Evolutionary conservation across 2,797 vertebrate species (phyloP).

Genomic region (Chrysocyon brachyurus): DNA sequence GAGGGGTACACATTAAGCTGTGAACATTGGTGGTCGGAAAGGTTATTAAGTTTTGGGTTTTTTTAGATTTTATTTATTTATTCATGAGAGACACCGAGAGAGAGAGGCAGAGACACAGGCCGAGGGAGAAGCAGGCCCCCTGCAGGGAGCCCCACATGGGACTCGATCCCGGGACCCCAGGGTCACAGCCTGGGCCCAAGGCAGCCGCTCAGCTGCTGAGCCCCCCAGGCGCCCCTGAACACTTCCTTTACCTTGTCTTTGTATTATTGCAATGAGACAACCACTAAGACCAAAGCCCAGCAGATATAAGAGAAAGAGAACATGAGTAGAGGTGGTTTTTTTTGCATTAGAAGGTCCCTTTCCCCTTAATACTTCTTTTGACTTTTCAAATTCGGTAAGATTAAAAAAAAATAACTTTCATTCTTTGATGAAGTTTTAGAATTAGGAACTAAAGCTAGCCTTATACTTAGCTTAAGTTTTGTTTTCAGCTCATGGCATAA

Average conservation of each 20-base stretch:
- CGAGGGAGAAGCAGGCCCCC: no score
- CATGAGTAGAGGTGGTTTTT: not conserved
- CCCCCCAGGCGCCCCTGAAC: no score
- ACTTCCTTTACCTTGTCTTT: not conserved
- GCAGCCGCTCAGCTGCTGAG: no score
- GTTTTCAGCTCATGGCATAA: not conserved
- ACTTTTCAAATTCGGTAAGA: not conserved
- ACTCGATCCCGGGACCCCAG: no score
- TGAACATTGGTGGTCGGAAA: not conserved
- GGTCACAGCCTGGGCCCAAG: no score
- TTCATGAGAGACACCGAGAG: no score
- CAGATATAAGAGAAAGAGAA: slow-evolving; percentile 16
- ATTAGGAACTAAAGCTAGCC: not conserved
- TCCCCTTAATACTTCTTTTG: not conserved
- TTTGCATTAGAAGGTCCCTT: not conserved
- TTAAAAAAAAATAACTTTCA: not conserved
- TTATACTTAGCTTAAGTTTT: not conserved
- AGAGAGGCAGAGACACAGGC: no score
- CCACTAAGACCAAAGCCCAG: not conserved
- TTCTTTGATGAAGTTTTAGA: slow-evolving; percentile 13
- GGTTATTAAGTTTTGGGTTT: not conserved
- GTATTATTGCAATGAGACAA: not conserved
- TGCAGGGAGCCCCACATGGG: no score
- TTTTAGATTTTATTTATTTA: no score
- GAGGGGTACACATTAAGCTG: not conserved